These are phyloP conservation scores for Synanthedon myopaeformis DNA, from an alignment of 2,888 invertebrate genomes.

Conservation along the genomic window DNA sequence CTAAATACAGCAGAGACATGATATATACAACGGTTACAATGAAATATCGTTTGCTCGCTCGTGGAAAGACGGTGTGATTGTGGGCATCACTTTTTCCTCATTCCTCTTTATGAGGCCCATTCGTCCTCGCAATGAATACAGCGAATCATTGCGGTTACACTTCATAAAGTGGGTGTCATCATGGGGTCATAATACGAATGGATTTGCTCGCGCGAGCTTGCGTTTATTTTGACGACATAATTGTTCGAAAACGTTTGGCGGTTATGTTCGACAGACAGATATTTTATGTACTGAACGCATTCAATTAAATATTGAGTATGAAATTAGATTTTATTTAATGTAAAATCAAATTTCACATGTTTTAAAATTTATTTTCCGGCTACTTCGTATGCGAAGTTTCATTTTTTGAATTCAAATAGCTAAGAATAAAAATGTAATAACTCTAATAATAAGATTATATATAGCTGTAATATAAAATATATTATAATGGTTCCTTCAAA, in stretches of 20 bases:
- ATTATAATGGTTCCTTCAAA: too few relatives aligned
- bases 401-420: too few relatives aligned
- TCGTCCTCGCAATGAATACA: constrained; percentile 20
- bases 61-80: constrained; percentile 21
- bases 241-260: background rate
- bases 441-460: too few relatives aligned
- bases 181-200: background rate
- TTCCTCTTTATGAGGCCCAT: constrained; percentile 28
- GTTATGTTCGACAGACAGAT: too few relatives aligned
- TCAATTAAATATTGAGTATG: too few relatives aligned
- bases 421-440: too few relatives aligned
- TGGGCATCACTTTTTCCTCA: constrained; percentile 36
- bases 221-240: background rate
- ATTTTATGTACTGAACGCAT: too few relatives aligned
- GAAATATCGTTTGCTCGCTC: constrained; percentile 11
- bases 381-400: too few relatives aligned
- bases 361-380: too few relatives aligned
- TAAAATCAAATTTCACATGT: too few relatives aligned
- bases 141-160: constrained; percentile 1
- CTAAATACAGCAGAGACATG: constrained; percentile 6
- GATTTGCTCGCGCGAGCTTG: background rate
- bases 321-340: too few relatives aligned
- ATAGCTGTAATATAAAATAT: too few relatives aligned
- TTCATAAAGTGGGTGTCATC: constrained; percentile 1
- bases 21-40: constrained; percentile 12